Evolutionary conservation across 2,888 invertebrate species (phyloP), one percentile per base, ranked within the genome.

Genomic region (Branchipolynoe longqiensis): DNA sequence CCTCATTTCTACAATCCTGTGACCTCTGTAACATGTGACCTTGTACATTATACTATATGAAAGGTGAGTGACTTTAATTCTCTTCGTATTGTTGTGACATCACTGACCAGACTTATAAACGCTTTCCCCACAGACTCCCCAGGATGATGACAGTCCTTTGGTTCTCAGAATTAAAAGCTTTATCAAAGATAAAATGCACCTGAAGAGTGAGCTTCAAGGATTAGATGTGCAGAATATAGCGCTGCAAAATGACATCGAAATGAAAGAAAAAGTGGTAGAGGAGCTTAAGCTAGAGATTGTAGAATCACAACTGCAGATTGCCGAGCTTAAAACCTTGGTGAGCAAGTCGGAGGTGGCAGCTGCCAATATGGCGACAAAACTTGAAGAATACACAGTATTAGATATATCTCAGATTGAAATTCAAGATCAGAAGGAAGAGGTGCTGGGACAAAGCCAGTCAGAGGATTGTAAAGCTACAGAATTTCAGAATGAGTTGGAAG

Each of bases 271-370:
- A 54, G 22, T 58, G 28, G 58, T 74, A 22, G 59, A 59, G n/a
- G 85, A 85, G 18, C 28, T 85, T 22, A n/a, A 28, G 4, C 22
- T 6, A 25, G 85, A 85, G 8, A 18, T 31, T 25, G n/a, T 38
- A 28, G 25, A 14, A 0, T 28, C 22, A 22, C 83, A 84, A 31
- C 58, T 86, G 22, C 83, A 86, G 31, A 41, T 58, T 38, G 86
- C 86, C 25, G 86, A 86, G 41, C 40, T 86, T 25, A 86, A 86
- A 59, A 86, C 86, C 0, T 14, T 84, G 18, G 62, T 84, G 0
- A 73, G 84, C 41, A 28, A 86, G 41, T 33, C 58, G 28, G 84
- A 86, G 62, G 62, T 83, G 58, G 83, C 6, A 8, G 54, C 41
- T 54, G 86, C 86, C n/a, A 81, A 86, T n/a, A 40, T 84, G 41